A percentile compares a stretch with the other conserved stretches of the same genome.
These are phyloP conservation scores for Scaptomyza tumidula DNA, from an alignment of 2,888 invertebrate species.

Conservation along the genomic window DNA sequence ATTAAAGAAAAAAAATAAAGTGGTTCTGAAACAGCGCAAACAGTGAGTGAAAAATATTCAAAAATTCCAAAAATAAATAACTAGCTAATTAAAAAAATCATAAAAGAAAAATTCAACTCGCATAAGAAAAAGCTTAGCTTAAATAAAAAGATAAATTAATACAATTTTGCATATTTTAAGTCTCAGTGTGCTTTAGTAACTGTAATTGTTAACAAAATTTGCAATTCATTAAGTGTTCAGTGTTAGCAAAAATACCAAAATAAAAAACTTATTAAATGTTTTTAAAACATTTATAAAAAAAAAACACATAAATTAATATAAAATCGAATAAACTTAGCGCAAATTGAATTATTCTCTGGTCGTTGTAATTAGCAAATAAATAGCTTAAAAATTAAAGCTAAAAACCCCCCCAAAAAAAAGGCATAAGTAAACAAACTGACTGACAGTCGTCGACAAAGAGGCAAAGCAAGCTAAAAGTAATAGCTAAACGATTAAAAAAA, in stretches of 20 bases:
- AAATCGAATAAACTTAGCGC: constrained; percentile 12
- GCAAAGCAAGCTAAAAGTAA: constrained; percentile 7
- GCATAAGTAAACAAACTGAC: constrained; percentile 18
- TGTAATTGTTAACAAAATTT: constrained; percentile 36
- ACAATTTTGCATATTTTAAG: constrained; percentile 33
- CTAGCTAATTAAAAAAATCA: constrained; percentile 29
- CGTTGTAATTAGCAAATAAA: constrained; percentile 25
- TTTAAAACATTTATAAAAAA: constrained; percentile 34
- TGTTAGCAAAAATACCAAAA: constrained; percentile 42
- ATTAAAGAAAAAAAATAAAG: neutral
- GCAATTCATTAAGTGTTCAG: constrained; percentile 50
- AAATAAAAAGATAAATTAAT: constrained; percentile 20
- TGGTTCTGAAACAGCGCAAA: constrained; percentile 31
- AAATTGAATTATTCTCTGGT: constrained; percentile 20
- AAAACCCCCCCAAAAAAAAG: neutral
- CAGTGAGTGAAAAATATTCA: constrained; percentile 40
- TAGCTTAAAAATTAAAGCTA: constrained; percentile 25
- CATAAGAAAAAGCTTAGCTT: constrained; percentile 54
- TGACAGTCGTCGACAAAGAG: constrained; percentile 21
- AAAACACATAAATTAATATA: neutral
- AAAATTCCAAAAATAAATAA: constrained; percentile 25
- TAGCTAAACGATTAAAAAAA: constrained; percentile 6
- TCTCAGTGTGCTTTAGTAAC: constrained; percentile 55
- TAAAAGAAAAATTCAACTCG: constrained; percentile 17
- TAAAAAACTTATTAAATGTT: constrained; percentile 42